These are phyloP conservation scores for Albula glossodonta DNA, from an alignment of 2,113 vertebrate species.

Conservation along the genomic window DNA sequence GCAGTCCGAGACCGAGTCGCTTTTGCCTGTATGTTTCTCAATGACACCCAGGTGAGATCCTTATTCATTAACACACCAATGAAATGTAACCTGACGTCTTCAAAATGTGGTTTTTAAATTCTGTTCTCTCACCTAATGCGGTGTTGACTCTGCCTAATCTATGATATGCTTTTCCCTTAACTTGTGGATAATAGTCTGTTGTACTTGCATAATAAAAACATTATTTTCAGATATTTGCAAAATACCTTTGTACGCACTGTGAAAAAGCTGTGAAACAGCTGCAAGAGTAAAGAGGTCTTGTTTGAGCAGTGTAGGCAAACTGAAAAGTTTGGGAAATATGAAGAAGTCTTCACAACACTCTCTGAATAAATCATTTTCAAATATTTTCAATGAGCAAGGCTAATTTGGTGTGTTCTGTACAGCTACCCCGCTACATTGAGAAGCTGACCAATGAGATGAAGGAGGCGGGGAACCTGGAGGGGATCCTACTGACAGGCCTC, in stretches of 20 bases:
- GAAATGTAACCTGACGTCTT: too few species aligned
- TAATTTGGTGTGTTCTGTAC: conserved; percentile 1
- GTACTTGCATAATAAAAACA: background rate
- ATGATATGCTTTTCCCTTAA: background rate
- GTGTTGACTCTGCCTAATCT: background rate
- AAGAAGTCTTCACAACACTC: background rate
- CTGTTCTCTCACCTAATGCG: background rate
- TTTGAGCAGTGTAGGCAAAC: background rate
- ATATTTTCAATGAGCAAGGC: background rate
- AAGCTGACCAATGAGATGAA: conserved; percentile 96
- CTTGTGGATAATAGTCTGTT: background rate
- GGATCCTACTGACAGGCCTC: conserved; percentile 90
- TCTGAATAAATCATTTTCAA: background rate
- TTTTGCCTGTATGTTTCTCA: conserved; percentile 96
- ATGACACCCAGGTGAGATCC: conserved; percentile 83
- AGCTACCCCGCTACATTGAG: conserved; percentile 93
- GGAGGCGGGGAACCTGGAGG: conserved; percentile 93
- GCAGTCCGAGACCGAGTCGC: conserved; percentile 94
- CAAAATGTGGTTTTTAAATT: too few species aligned
- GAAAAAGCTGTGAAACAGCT: too few species aligned
- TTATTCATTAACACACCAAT: background rate
- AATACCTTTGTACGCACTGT: background rate
- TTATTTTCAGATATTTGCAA: background rate
- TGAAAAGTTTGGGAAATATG: background rate
- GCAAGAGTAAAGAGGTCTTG: background rate